Evolutionary conservation across 2,888 invertebrate genomes (phyloP), one percentile per base, ranked within the genome.

Genomic region (Apodemia mormo): DNA sequence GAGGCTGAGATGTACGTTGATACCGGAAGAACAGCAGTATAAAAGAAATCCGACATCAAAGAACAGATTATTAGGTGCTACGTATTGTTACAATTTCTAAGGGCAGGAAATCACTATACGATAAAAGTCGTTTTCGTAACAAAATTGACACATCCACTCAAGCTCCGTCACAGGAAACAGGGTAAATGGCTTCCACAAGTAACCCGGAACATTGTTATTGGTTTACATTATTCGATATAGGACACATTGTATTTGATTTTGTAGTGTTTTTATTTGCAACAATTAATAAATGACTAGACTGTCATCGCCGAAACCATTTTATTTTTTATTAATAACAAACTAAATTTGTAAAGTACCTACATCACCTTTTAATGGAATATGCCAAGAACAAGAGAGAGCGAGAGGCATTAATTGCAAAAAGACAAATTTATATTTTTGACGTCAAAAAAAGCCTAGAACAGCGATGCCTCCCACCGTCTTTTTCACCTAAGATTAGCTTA

Each of bases 141-240:
- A 61, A 61, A 61, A 61, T 61, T 61, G 61, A 33, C 61, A 61
- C 61, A 61, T 61, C 61, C 61, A 61, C 61, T 61, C 61, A 61
- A 33, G 33, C 30, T 61, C 33, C 61, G 33, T 61, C 61, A 61
- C 61, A 33, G 61, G 49, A 10, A 56, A 68, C 30, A 43, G 49
- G n/a, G 64, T 64, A 68, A 68, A 68, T 61, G 45, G 30, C 61
- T 61, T 68, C 6, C 30, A n/a, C 30, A 45, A 65, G 40, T 65
- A 65, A 65, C 43, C 40, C 65, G 43, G 22, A 65, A 65, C 58
- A 58, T 65, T 65, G 40, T 65, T 65, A 65, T 65, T 37, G 65
- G 33, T 30, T 30, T 29, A n/a, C 43, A 65, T 40, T 22, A 65
- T 65, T 65, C 65, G 65, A 65, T 65, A 65, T 40, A 33, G 10